Conservation (phyloP, 2,888 invertebrate species). For the Lithophane semibrunnea region DNA sequence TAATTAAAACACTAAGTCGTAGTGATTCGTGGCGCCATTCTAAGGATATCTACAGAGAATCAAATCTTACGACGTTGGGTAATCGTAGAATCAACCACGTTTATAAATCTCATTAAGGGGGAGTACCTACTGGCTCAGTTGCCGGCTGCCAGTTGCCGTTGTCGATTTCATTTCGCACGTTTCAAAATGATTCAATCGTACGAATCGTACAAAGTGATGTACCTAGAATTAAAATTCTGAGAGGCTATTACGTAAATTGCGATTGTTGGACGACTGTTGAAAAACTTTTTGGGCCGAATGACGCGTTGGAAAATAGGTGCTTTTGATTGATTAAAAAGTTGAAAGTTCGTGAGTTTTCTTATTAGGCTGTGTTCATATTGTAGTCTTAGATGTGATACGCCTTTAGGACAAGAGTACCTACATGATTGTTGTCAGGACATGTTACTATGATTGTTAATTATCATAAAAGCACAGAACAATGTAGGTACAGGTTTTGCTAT, state of each 20-base stretch:
- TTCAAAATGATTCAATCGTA: slow-evolving; percentile 80
- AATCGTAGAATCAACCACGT: slow-evolving; percentile 81
- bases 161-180: slow-evolving; percentile 77
- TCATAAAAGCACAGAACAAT: neutral
- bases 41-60: slow-evolving; percentile 80
- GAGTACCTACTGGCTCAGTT: slow-evolving; percentile 71
- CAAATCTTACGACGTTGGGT: slow-evolving; percentile 77
- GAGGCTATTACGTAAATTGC: slow-evolving; percentile 61
- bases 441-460: neutral
- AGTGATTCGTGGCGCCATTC: slow-evolving; percentile 68
- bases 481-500: neutral
- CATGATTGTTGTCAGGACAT: too few relatives aligned
- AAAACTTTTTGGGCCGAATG: slow-evolving; percentile 52
- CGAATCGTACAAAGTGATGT: slow-evolving; percentile 53
- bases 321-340: slow-evolving; percentile 61
- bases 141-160: slow-evolving; percentile 67
- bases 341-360: slow-evolving; percentile 31
- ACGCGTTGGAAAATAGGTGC: slow-evolving; percentile 43
- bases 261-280: slow-evolving; percentile 55
- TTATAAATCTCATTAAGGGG: slow-evolving; percentile 84
- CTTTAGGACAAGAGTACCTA: neutral
- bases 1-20: slow-evolving; percentile 70
- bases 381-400: neutral
- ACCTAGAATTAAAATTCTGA: slow-evolving; percentile 63
- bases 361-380: neutral